Evolutionary conservation across 2,797 vertebrate species (phyloP), one percentile per base, ranked within the genome.

Genomic region (Platalea minor): DNA sequence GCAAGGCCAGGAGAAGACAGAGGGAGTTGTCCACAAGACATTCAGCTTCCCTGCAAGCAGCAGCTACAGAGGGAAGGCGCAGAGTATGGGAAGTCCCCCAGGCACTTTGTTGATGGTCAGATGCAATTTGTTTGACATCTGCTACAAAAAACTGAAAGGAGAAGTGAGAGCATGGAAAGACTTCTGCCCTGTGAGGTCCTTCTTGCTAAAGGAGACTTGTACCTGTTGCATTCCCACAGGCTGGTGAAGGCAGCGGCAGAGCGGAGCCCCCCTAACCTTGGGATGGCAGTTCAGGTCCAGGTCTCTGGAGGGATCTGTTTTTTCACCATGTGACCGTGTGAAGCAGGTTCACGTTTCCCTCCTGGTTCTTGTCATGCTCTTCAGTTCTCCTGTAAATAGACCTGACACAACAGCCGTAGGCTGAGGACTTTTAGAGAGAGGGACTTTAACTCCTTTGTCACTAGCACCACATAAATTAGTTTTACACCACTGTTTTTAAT

Each of bases 331-430:
- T 92, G 85, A 82, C 67, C 84, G 64, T 2, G 6, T 26, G 46
- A 88, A 85, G 73, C 53, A 83, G 67, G 70, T 75, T 95, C 70
- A 24, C 41, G 13, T 96, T 97, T 95, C 91, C 39, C 60, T 73
- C 75, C 46, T 60, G 57, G 43, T 73, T 93, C 76, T 88, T 88
- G 65, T 72, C 0, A 0, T 89, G 65, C 56, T 88, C 74, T 69
- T 86, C 91, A 67, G 35, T 95, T 81, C 50, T 92, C 61, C 53
- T 84, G 65, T 87, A 95, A 96, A 93, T 16, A 91, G 59, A 87
- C 41, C 57, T 86, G 69, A 56, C 81, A 54, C 45, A 89, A 23
- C 39, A 92, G 76, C 63, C 8, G 2, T 19, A 81, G 48, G 53
- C 60, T 53, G 57, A 31, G 43, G 37, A 48, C 64, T 91, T 91